Conservation (phyloP, 2,113 vertebrate genomes). For the Pomatorhinus ruficollis region DNA sequence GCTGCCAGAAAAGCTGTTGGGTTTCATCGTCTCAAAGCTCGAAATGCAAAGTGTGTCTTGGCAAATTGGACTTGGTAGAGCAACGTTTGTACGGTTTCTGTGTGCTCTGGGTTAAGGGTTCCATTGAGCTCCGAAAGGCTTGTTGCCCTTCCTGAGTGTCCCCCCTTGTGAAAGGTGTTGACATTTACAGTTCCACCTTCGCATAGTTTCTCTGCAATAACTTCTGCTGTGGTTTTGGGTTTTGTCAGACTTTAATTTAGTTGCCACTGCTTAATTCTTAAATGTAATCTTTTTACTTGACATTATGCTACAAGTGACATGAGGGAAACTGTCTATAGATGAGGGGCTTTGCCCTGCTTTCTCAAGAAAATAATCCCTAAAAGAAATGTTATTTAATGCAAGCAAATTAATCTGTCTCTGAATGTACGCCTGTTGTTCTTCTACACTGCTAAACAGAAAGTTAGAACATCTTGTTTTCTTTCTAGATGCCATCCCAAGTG, state of each 20-base stretch:
- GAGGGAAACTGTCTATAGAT: not conserved
- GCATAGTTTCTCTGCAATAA: not conserved
- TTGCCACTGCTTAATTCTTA: not conserved
- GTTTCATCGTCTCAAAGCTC: not conserved
- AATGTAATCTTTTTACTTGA: not conserved
- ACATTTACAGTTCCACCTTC: not conserved
- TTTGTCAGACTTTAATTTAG: not conserved
- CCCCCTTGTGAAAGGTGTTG: not conserved
- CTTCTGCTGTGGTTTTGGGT: not conserved
- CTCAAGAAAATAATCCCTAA: not conserved
- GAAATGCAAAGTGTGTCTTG: not conserved
- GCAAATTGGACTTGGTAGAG: not conserved
- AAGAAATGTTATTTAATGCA: not conserved
- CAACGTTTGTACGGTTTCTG: accelerated
- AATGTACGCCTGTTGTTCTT: not conserved
- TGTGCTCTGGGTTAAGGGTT: not conserved
- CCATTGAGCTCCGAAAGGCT: not conserved
- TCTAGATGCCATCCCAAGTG: constrained; percentile 92
- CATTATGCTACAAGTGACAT: not conserved
- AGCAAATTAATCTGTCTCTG: not conserved
- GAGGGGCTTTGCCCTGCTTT: not conserved
- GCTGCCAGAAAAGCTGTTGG: not conserved
- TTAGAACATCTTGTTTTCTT: not conserved
- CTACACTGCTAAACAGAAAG: not conserved
- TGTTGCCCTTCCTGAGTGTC: accelerated